Evolutionary conservation across 2,888 invertebrate species (phyloP).

Genomic region (Drosophila tripunctata): DNA sequence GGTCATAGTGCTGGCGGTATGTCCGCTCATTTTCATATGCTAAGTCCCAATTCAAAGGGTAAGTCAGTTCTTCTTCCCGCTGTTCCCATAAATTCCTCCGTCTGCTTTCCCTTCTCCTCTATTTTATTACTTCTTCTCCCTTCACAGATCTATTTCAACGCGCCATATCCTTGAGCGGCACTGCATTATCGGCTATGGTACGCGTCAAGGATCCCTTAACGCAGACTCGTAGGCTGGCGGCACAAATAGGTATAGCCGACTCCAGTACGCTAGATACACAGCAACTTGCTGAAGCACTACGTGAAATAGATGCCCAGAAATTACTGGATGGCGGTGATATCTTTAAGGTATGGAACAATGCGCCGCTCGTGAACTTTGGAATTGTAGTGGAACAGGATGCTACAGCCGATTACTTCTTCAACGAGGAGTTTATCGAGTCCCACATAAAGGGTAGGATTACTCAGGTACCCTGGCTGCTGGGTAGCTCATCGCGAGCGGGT

Average conservation of each 20-base stretch:
- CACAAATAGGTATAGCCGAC: conserved; percentile 78
- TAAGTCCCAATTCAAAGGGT: conserved; percentile 84
- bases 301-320: conserved; percentile 76
- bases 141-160: conserved; percentile 82
- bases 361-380: conserved; percentile 83
- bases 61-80: neutral
- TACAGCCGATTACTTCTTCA: conserved; percentile 83
- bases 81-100: neutral
- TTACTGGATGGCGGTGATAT: conserved; percentile 81
- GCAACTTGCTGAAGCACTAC: conserved; percentile 82
- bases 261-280: conserved; percentile 53
- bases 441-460: conserved; percentile 72
- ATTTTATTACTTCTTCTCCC: too few species aligned
- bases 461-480: conserved; percentile 84
- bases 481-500: conserved; percentile 82
- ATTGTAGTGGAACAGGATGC: conserved; percentile 82
- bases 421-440: conserved; percentile 82
- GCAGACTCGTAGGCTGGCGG: conserved; percentile 80
- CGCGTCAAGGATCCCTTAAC: conserved; percentile 57
- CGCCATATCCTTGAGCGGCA: conserved; percentile 84
- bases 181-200: conserved; percentile 71
- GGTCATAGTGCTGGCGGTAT: conserved; percentile 85
- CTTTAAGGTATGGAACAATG: conserved; percentile 84
- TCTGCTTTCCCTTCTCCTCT: neutral
- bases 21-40: conserved; percentile 84